Conservation (phyloP, 92 coral and sea anemone genomes). For the Actinostola sp. region DNA sequence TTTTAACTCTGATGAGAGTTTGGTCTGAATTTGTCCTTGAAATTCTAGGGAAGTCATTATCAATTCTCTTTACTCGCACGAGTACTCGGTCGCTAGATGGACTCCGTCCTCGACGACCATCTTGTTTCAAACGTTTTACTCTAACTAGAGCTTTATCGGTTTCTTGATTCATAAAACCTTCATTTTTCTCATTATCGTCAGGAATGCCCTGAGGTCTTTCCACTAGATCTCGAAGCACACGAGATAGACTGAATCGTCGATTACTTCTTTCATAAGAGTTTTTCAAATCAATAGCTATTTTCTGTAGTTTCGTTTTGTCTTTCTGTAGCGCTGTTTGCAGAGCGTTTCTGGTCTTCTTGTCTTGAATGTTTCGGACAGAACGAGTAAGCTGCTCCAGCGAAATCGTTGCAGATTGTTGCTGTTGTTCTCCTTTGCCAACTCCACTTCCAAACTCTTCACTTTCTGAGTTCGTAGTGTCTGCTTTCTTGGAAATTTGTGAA, state of each 20-base stretch:
- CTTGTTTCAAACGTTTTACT: not conserved
- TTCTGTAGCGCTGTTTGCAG: constrained; percentile 16
- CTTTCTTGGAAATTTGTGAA: not conserved
- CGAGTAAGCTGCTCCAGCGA: constrained; percentile 8
- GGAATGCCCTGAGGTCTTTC: not conserved
- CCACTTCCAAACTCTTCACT: not conserved
- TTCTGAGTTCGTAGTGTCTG: not conserved
- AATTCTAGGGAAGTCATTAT: not conserved
- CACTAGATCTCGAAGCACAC: constrained; percentile 24
- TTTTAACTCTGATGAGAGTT: constrained; percentile 58
- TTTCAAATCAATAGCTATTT: not conserved
- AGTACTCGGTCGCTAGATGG: constrained; percentile 9
- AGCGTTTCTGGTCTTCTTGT: not conserved
- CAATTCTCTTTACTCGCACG: constrained; percentile 28
- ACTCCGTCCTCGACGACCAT: not conserved
- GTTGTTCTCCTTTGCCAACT: not conserved
- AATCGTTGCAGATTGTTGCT: not conserved
- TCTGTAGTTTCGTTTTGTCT: constrained; percentile 22
- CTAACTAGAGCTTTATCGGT: constrained; percentile 3
- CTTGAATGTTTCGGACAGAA: constrained; percentile 18
- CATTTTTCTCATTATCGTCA: not conserved
- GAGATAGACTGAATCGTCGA: constrained; percentile 21
- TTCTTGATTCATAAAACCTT: not conserved
- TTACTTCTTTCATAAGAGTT: not conserved
- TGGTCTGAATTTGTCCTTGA: constrained; percentile 6